These are phyloP conservation scores for Chascanopsetta lugubris DNA, from an alignment of 2,113 vertebrate genomes.

Conservation along the genomic window DNA sequence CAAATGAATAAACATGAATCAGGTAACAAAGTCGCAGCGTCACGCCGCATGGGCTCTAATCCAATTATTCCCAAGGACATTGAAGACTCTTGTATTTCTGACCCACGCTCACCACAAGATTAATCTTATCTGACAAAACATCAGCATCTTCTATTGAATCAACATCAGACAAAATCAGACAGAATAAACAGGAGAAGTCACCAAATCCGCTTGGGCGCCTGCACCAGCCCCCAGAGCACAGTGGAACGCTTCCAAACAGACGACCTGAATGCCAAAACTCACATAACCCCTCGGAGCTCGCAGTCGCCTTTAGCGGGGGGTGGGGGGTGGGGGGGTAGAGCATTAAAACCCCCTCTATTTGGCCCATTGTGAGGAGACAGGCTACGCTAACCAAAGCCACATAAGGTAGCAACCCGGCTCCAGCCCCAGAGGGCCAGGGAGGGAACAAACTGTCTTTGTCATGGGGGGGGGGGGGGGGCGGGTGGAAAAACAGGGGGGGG, in stretches of 20 bases:
- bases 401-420: constrained; percentile 58
- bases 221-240: constrained; percentile 41
- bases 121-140: constrained; percentile 49
- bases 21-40: constrained; percentile 47
- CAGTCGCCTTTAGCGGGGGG: constrained; percentile 50
- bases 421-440: constrained; percentile 44
- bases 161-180: constrained; percentile 45
- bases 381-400: constrained; percentile 47
- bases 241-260: constrained; percentile 62
- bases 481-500: constrained; percentile 52
- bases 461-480: constrained; percentile 22
- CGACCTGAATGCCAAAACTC: constrained; percentile 56
- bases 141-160: constrained; percentile 28
- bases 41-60: constrained; percentile 64
- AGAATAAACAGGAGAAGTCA: constrained; percentile 51
- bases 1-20: constrained; percentile 55
- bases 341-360: constrained; percentile 54
- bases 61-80: constrained; percentile 54
- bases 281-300: constrained; percentile 37
- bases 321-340: too few relatives aligned
- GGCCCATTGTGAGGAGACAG: constrained; percentile 36
- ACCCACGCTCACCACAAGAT: constrained; percentile 23
- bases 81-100: constrained; percentile 31
- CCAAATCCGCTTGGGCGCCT: constrained; percentile 57
- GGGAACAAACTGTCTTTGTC: constrained; percentile 63